Percentiles rank a stretch among this genome's conserved stretches.
These are phyloP conservation scores for Leptopilina drosophilae DNA, from an alignment of 2,888 invertebrate species.

Conservation along the genomic window DNA sequence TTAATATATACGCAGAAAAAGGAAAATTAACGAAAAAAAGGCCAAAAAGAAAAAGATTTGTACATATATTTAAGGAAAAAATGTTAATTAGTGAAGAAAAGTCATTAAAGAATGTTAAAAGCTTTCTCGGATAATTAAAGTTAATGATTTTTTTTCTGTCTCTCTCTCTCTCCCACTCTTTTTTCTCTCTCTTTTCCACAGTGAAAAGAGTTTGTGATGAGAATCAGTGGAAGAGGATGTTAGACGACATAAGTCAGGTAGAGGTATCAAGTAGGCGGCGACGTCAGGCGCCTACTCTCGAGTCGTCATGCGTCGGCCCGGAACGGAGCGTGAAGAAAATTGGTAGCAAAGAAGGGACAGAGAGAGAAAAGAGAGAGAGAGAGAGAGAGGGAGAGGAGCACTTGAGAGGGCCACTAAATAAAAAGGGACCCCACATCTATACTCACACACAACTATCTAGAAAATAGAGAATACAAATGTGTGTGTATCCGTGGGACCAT, in stretches of 20 bases:
- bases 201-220: neutral
- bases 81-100: neutral
- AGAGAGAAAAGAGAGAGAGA: no score
- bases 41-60: neutral
- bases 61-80: neutral
- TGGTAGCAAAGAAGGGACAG: slow-evolving; percentile 5
- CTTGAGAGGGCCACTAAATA: slow-evolving; percentile 30
- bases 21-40: no score
- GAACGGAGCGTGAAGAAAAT: slow-evolving; percentile 40
- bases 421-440: slow-evolving; percentile 4
- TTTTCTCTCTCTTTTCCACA: neutral
- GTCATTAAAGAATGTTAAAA: neutral
- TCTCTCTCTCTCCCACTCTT: neutral
- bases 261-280: slow-evolving; percentile 14
- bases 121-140: neutral
- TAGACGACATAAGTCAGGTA: slow-evolving; percentile 31
- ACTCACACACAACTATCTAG: no score
- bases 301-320: neutral
- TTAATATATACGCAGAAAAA: no score
- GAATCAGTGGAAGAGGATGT: neutral
- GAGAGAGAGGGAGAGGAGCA: neutral
- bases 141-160: neutral
- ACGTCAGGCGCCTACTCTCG: slow-evolving; percentile 38
- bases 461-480: no score
- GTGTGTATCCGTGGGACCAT: slow-evolving; percentile 13